Evolutionary conservation across 2,797 vertebrate genomes (phyloP), one percentile per base, ranked within the genome.

Genomic region (Acrossocheilus wenchowensis): DNA sequence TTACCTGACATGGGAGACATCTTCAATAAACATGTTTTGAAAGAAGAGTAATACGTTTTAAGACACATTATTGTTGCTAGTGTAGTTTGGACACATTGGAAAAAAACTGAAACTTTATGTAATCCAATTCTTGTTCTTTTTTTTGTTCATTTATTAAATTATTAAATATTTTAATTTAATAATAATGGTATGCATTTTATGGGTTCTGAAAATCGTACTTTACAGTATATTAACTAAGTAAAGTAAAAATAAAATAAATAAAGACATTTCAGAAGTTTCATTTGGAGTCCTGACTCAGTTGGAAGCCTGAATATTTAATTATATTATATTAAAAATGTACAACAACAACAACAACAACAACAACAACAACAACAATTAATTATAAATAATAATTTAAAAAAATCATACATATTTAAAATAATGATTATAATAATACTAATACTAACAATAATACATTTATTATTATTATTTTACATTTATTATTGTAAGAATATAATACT

Each of bases 1-100:
- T 66, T 48, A 86, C 84, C 78, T 86, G 84, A 81, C 66, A 79
- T 17, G 39, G 39, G 21, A 85, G 77, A 72, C 78, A 80, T 64
- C 19, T 48, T 48, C 19, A 48, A 73, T 81, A 73, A 86, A 86
- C 78, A 73, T 50, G 78, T 73, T 77, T 64, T 60, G 78, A 62
- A 73, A 43, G 14, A 71, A 34, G 7, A 45, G 12, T 48, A 54
- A 69, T 17, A 43, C 4, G 17, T 69, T 80, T 72, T n/a, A 52
- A 81, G 19, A 50, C 21, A 5, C 21, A 6, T 79, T 15, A 19
- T 39, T 34, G 57, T 60, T 74, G 52, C n/a, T 39, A 26, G 30
- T 26, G 14, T 52, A n/a, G 60, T 71, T 45, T 52, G 48, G 74
- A 69, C 83, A 83, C 6, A 12, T n/a, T 74, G 36, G 6, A 9